phyloP scores from a whole-genome alignment of 1,140 invertebrate genomes.

The Pachyrhynchus sulphureomaculatus region DNA sequence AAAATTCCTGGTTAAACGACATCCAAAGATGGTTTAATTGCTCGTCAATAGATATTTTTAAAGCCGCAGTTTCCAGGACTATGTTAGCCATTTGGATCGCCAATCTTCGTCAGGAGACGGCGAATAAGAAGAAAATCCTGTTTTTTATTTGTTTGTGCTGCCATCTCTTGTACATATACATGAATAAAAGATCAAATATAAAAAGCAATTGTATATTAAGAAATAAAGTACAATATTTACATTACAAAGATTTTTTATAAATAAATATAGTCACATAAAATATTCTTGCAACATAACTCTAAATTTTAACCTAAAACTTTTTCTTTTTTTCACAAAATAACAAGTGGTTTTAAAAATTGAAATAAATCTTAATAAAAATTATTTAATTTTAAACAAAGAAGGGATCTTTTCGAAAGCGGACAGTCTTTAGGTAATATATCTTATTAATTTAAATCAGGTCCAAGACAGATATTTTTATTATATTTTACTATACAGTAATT shows the following conservation, averaged over 20 bases:
- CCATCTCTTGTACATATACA: too few relatives aligned
- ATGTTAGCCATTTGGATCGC: too few relatives aligned
- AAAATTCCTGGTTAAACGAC: too few relatives aligned
- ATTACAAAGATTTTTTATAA: constrained; percentile 19
- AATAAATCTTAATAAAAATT: background rate
- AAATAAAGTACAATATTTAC: constrained; percentile 29
- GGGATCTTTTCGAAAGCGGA: constrained; percentile 18
- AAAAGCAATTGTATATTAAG: constrained; percentile 28
- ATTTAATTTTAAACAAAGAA: too few relatives aligned
- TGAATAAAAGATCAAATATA: constrained; percentile 6
- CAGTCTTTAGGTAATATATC: constrained; percentile 24
- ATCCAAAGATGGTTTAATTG: too few relatives aligned
- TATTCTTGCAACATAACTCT: constrained; percentile 12
- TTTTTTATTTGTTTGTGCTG: too few relatives aligned
- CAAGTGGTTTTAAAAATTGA: background rate
- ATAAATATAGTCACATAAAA: constrained; percentile 20
- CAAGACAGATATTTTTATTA: constrained; percentile 15
- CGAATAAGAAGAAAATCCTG: too few relatives aligned
- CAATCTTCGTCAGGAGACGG: too few relatives aligned
- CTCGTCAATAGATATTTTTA: too few relatives aligned
- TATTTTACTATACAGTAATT: constrained; percentile 25
- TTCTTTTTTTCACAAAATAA: background rate
- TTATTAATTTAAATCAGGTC: constrained; percentile 20
- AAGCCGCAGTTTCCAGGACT: too few relatives aligned
- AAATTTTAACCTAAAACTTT: background rate